phyloP scores from a whole-genome alignment of 1,140 invertebrate species.

The Drosophila ironensis region DNA sequence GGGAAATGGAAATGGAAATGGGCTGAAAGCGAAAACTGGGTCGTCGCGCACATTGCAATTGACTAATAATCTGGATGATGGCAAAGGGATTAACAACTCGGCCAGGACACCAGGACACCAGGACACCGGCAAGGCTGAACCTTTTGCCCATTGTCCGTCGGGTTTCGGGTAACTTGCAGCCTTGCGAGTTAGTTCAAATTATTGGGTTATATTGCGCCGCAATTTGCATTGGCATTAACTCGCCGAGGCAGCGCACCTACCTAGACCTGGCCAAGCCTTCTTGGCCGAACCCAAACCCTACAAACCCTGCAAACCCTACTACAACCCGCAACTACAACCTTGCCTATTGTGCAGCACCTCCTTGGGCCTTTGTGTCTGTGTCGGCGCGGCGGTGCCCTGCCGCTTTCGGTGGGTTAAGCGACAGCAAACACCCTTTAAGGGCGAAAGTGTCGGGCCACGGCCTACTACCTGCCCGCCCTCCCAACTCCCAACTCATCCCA shows the following conservation, averaged over 20 bases:
- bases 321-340: conserved; percentile 67
- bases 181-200: conserved; percentile 62
- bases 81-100: conserved; percentile 76
- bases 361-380: conserved; percentile 55
- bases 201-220: conserved; percentile 80
- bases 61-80: conserved; percentile 79
- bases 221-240: conserved; percentile 81
- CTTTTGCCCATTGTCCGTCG: conserved; percentile 42
- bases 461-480: background rate
- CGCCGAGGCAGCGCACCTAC: conserved; percentile 29
- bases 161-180: conserved; percentile 46
- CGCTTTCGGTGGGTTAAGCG: conserved; percentile 62
- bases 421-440: conserved; percentile 79
- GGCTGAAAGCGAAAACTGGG: conserved; percentile 10
- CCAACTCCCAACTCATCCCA: background rate
- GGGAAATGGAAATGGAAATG: conserved; percentile 11
- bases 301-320: conserved; percentile 49
- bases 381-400: conserved; percentile 26
- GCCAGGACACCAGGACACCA: background rate
- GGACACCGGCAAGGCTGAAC: conserved; percentile 10
- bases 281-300: conserved; percentile 3
- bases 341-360: conserved; percentile 65
- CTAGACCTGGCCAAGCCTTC: conserved; percentile 69
- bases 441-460: conserved; percentile 20
- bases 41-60: conserved; percentile 44